These are phyloP conservation scores for Bergia sp. DNA, from an alignment of 92 coral and sea anemone species.

Conservation along the genomic window DNA sequence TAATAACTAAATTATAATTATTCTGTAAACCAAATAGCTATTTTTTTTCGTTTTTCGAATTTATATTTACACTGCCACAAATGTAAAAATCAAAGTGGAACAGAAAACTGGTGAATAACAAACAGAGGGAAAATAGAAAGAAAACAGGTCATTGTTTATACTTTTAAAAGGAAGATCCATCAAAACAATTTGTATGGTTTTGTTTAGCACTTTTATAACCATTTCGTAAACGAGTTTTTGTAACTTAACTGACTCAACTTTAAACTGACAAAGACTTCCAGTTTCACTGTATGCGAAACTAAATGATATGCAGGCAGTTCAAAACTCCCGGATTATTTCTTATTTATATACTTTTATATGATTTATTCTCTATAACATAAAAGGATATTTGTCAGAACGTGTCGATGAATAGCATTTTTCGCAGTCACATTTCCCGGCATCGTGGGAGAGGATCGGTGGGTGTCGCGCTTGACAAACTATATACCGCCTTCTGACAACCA, in stretches of 20 bases:
- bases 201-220: too few species aligned
- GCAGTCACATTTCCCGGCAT: background rate
- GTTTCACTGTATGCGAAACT: background rate
- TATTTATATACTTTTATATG: background rate
- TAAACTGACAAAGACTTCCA: background rate
- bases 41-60: background rate
- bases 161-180: too few species aligned
- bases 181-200: too few species aligned
- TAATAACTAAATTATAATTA: background rate
- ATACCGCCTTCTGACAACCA: background rate
- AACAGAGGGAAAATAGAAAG: too few species aligned
- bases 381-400: background rate
- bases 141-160: too few species aligned
- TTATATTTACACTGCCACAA: background rate
- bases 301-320: too few species aligned
- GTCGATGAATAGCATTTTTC: background rate
- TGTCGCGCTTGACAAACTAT: background rate
- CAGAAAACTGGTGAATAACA: too few species aligned
- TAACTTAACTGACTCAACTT: too few species aligned
- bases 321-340: background rate
- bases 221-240: too few species aligned
- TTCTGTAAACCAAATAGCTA: background rate
- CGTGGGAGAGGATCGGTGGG: slow-evolving; percentile 9
- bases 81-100: too few species aligned
- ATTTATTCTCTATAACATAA: background rate